Evolutionary conservation across 1,140 invertebrate species (phyloP).

Genomic region (Drosophila chauvacae): DNA sequence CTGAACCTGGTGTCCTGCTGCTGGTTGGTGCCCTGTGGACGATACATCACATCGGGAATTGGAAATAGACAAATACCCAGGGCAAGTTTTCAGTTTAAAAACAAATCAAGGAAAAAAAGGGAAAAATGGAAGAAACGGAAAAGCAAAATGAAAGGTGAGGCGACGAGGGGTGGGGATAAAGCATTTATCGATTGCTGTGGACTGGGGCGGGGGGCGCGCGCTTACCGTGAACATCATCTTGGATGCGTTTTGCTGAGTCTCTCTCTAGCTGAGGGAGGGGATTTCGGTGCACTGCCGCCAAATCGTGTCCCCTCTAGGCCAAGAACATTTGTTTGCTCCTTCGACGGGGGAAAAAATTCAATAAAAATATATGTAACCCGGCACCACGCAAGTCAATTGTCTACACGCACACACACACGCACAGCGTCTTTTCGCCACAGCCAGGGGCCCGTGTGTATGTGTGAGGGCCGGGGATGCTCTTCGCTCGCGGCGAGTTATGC

Average conservation of each 20-base stretch:
- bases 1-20: slow-evolving; percentile 99
- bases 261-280: slow-evolving; percentile 20
- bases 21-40: slow-evolving; percentile 95
- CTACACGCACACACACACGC: slow-evolving; percentile 61
- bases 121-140: slow-evolving; percentile 1
- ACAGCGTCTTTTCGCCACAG: slow-evolving; percentile 46
- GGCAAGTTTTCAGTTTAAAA: not conserved
- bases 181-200: slow-evolving; percentile 44
- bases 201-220: slow-evolving; percentile 28
- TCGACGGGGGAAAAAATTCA: slow-evolving; percentile 57
- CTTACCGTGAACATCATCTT: slow-evolving; percentile 84
- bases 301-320: slow-evolving; percentile 43
- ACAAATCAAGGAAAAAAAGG: not conserved
- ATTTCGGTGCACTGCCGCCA: slow-evolving; percentile 44
- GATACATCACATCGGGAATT: not conserved
- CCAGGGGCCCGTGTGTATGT: slow-evolving; percentile 39
- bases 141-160: not conserved
- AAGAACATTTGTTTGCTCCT: slow-evolving; percentile 52
- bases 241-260: slow-evolving; percentile 34
- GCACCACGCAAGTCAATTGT: slow-evolving; percentile 78
- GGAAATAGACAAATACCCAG: not conserved
- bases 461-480: slow-evolving; percentile 40
- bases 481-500: not conserved
- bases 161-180: slow-evolving; percentile 1
- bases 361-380: slow-evolving; percentile 80